Conservation (phyloP, 2,113 vertebrate genomes). For the Danionella cerebrum region DNA sequence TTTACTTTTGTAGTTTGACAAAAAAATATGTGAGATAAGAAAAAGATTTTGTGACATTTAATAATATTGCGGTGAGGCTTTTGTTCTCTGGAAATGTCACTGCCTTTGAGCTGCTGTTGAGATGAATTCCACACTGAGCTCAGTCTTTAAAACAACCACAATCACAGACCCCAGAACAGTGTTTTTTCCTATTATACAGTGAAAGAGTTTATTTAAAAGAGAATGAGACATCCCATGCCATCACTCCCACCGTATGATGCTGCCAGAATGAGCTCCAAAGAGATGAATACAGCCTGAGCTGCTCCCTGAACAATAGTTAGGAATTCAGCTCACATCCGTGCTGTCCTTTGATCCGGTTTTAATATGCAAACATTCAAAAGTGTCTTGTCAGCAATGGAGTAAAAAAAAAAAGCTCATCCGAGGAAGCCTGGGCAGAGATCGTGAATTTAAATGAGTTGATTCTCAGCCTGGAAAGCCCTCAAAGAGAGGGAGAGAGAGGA, state of each 20-base stretch:
- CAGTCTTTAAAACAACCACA: not conserved
- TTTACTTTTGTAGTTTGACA: not conserved
- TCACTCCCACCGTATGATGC: not conserved
- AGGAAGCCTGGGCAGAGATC: slow-evolving; percentile 55
- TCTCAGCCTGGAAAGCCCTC: slow-evolving; percentile 36
- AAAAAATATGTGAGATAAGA: not conserved
- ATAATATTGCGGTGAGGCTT: not conserved
- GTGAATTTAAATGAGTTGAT: slow-evolving; percentile 64
- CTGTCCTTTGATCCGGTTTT: slow-evolving; percentile 56
- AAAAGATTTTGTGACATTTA: not conserved
- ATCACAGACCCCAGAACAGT: not conserved
- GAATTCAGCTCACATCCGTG: slow-evolving; percentile 13
- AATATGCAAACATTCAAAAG: slow-evolving; percentile 58
- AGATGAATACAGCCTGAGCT: not conserved
- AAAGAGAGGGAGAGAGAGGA: not conserved
- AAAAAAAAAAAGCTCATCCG: slow-evolving; percentile 51
- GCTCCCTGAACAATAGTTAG: not conserved
- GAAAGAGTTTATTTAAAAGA: slow-evolving; percentile 7
- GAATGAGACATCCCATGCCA: slow-evolving; percentile 4
- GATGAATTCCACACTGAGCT: not conserved
- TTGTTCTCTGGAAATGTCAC: not conserved
- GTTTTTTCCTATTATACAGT: not conserved
- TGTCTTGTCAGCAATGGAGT: slow-evolving; percentile 61
- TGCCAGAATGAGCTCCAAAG: not conserved
- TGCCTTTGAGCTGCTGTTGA: not conserved